Percentiles rank a stretch among this genome's conserved stretches.
phyloP scores from a whole-genome alignment of 1,140 invertebrate genomes.

The Parapsyche elsis region DNA sequence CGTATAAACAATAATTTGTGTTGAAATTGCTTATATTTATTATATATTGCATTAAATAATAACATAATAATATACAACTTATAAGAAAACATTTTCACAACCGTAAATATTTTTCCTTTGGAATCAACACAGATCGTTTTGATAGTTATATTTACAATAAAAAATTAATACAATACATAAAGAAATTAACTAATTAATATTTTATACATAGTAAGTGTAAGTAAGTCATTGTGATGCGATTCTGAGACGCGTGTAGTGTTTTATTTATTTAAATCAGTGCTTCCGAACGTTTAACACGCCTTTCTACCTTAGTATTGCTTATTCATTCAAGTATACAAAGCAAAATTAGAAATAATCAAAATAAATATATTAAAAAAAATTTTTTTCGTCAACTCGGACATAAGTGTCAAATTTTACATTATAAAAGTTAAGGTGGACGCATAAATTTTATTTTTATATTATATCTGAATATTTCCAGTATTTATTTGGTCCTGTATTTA shows the following conservation, averaged over 20 bases:
- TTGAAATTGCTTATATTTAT: slow-evolving; percentile 15
- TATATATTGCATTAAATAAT: slow-evolving; percentile 27
- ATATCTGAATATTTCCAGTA: no score
- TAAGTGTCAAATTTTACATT: no score
- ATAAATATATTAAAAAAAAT: no score
- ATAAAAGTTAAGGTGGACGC: no score
- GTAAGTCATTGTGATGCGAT: not conserved
- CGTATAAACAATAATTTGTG: not conserved
- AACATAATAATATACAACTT: slow-evolving; percentile 11
- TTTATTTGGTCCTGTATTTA: no score
- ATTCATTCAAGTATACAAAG: no score
- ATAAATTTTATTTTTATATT: no score
- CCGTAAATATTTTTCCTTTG: slow-evolving; percentile 37
- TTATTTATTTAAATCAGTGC: not conserved
- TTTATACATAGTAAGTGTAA: no score
- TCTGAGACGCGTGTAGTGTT: not conserved
- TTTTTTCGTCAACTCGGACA: no score
- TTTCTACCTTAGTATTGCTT: no score
- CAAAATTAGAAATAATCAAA: no score
- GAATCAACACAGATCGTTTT: slow-evolving; percentile 26
- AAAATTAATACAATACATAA: not conserved
- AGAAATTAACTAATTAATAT: not conserved
- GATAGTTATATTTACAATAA: not conserved
- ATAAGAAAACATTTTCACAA: slow-evolving; percentile 34
- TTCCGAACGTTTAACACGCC: no score